Evolutionary conservation across 2,888 invertebrate genomes (phyloP), one percentile per base, ranked within the genome.

Genomic region (Nemotelus nigrinus): DNA sequence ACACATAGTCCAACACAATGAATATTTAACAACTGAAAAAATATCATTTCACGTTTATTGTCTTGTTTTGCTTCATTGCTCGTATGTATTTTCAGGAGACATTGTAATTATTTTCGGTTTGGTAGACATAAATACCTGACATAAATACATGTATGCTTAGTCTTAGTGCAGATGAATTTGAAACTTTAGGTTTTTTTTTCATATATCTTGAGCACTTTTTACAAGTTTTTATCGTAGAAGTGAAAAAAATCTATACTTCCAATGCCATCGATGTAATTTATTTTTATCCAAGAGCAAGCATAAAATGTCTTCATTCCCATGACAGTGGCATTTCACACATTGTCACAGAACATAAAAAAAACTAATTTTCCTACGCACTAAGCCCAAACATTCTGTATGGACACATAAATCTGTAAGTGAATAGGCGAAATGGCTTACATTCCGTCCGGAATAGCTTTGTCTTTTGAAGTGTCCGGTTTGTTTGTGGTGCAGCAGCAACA

Each of bases 291-390:
- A 50, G 68, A 68, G 68, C 68, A 50, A 68, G 53, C 68, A 41
- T 53, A 8, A 53, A 68, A 68, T 41, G 68, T 50, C 68, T 68
- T 68, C 41, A 68, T 68, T 53, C 44, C 68, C 68, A 68, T 68
- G 68, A 68, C 68, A 67, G 45, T 67, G 67, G 67, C 67, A 68
- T 68, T 68, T 68, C 44, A 68, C 68, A 53, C 68, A 8, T 53
- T 10, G 53, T 50, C 53, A 39, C 7, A 50, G 41, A 68, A 68
- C 41, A 68, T 68, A 50, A 68, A 68, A 39, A 53, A 39, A 68
- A 39, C 68, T 3, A 6, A 53, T 50, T 50, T 65, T 47, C 47
- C 7, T 65, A 65, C 6, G 47, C 47, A 58, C 8, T n/a, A 4
- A 58, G 1, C 25, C 4, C 25, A n/a, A n/a, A 25, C 25, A 58